phyloP scores from a whole-genome alignment of 2,797 vertebrate genomes.

The Perodicticus potto region DNA sequence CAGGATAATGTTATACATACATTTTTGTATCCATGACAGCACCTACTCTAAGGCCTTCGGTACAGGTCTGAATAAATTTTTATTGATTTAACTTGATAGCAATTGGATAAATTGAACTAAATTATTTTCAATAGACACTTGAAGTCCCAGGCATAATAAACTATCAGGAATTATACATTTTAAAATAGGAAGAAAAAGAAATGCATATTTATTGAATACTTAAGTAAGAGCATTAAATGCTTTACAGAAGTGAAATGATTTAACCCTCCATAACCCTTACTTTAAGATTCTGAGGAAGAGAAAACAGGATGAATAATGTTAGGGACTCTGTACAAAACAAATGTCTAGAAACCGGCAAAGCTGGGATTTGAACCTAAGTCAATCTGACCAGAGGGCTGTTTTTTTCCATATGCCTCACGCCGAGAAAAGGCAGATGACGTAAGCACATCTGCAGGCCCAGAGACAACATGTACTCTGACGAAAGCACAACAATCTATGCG shows the following conservation, averaged over 20 bases:
- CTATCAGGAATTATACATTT: neutral
- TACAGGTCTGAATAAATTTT: conserved; percentile 4
- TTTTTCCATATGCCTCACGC: neutral
- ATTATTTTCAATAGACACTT: neutral
- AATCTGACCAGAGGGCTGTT: neutral
- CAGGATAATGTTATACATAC: neutral
- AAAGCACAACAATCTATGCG: neutral
- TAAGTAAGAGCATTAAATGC: neutral
- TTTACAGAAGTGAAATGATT: neutral
- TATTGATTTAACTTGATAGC: conserved; percentile 5
- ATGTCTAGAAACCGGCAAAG: neutral
- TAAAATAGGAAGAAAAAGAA: conserved; percentile 2
- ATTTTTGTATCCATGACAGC: neutral
- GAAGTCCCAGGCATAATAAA: conserved; percentile 5
- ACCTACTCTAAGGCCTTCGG: neutral
- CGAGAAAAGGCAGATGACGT: neutral
- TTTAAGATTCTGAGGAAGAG: conserved; percentile 2
- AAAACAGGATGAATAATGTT: conserved; percentile 2
- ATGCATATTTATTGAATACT: neutral
- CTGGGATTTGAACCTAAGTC: neutral
- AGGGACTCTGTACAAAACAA: neutral
- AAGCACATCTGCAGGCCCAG: neutral
- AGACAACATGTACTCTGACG: neutral
- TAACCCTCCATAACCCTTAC: neutral
- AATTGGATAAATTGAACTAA: conserved; percentile 18